phyloP scores from a whole-genome alignment of 2,797 vertebrate genomes.

The Pristis pectinata region DNA sequence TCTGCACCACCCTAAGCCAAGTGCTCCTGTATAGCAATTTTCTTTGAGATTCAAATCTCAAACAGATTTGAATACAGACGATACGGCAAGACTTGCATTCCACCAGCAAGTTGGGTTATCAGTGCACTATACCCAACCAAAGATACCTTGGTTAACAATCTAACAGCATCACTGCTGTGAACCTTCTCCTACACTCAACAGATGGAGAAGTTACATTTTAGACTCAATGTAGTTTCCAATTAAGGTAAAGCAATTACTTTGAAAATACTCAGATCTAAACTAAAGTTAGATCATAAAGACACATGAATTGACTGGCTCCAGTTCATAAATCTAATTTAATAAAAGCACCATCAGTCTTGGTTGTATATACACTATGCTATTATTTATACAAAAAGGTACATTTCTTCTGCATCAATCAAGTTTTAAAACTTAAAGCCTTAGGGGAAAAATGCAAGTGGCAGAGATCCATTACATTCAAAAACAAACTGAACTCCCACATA shows the following conservation, averaged over 20 bases:
- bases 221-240: neutral
- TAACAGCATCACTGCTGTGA: neutral
- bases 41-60: too few relatives aligned
- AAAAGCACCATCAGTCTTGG: conserved; percentile 5
- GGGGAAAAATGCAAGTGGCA: too few relatives aligned
- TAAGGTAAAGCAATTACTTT: conserved; percentile 10
- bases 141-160: neutral
- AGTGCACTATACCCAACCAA: neutral
- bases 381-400: conserved; percentile 13
- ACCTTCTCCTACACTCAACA: neutral
- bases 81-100: neutral
- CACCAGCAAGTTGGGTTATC: too few relatives aligned
- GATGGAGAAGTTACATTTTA: neutral
- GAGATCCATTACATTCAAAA: neutral
- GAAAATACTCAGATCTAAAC: neutral
- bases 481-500: neutral
- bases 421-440: conserved; percentile 10
- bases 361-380: neutral
- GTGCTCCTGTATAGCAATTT: neutral
- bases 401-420: neutral
- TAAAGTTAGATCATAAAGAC: neutral
- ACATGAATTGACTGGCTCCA: neutral
- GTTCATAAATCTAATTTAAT: conserved; percentile 26
- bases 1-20: neutral
- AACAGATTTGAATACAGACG: neutral